These are phyloP conservation scores for Herminia tarsipennalis DNA, from an alignment of 2,888 invertebrate species.

Conservation along the genomic window DNA sequence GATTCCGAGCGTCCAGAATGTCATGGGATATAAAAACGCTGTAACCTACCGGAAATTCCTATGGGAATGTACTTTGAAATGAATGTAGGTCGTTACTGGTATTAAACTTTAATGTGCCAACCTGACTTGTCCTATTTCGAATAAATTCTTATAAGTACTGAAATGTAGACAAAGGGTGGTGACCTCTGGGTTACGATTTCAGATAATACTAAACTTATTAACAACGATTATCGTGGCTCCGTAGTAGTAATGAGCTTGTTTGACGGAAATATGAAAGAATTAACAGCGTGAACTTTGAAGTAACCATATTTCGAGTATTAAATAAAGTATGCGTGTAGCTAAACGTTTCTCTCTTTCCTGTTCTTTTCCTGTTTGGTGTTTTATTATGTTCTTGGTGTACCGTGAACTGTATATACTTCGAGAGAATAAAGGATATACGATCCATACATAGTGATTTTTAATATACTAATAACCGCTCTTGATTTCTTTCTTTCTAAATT, in stretches of 20 bases:
- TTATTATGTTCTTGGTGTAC: no score
- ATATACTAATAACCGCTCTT: no score
- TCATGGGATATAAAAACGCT: conserved; percentile 4
- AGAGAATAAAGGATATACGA: no score
- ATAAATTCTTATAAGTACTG: background rate
- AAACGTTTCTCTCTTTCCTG: background rate
- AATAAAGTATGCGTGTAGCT: background rate
- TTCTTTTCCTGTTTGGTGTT: background rate
- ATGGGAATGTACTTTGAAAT: conserved; percentile 1
- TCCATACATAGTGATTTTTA: no score
- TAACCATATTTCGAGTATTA: conserved; percentile 5
- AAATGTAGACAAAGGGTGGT: background rate
- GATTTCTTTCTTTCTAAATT: no score
- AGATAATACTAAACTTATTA: conserved; percentile 11
- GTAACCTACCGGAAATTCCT: background rate
- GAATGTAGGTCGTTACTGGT: background rate
- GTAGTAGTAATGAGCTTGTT: conserved; percentile 4
- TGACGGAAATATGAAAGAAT: conserved; percentile 17
- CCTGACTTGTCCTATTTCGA: background rate
- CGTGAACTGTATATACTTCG: no score
- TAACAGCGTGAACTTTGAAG: background rate
- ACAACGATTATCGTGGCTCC: background rate
- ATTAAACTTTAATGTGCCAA: conserved; percentile 1
- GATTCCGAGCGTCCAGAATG: background rate
- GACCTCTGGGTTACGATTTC: conserved; percentile 1